A percentile compares a stretch with the other conserved stretches of the same genome.
Evolutionary conservation across 35 echinoderm and acorn worm genomes (phyloP).

Genomic region (Heliocidaris tuberculata): DNA sequence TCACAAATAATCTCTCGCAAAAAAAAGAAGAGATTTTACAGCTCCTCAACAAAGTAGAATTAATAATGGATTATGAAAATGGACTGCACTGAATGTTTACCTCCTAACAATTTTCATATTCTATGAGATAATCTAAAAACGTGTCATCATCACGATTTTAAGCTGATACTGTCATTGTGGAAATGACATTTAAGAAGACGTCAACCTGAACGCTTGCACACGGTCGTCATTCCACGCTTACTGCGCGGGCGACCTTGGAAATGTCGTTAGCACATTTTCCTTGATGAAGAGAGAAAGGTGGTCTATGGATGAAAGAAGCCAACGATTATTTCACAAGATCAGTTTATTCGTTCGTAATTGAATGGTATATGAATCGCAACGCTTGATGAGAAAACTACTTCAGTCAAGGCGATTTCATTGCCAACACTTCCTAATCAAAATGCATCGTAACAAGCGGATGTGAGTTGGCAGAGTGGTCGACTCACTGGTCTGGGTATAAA

Average conservation of each 20-base stretch:
- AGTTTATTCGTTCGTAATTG: not conserved
- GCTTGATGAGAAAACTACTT: not conserved
- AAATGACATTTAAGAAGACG: not conserved
- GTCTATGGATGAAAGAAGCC: not conserved
- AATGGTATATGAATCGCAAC: not conserved
- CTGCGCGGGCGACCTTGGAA: not conserved
- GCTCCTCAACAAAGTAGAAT: too few species aligned
- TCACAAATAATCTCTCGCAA: too few species aligned
- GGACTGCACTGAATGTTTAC: too few species aligned
- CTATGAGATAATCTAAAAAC: not conserved
- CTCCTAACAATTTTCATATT: too few species aligned
- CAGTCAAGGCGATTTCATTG: not conserved
- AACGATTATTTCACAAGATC: not conserved
- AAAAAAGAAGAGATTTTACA: too few species aligned
- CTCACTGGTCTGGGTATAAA: not conserved
- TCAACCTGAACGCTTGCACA: not conserved
- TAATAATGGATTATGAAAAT: too few species aligned
- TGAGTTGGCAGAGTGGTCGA: not conserved
- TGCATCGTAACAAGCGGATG: not conserved
- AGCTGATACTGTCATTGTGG: not conserved
- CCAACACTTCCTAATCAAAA: not conserved
- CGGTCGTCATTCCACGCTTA: not conserved
- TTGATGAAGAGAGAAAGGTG: not conserved
- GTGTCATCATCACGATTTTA: not conserved
- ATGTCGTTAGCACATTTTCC: conserved; percentile 1